phyloP scores from a whole-genome alignment of 2,797 vertebrate genomes.

The Galago senegalensis region DNA sequence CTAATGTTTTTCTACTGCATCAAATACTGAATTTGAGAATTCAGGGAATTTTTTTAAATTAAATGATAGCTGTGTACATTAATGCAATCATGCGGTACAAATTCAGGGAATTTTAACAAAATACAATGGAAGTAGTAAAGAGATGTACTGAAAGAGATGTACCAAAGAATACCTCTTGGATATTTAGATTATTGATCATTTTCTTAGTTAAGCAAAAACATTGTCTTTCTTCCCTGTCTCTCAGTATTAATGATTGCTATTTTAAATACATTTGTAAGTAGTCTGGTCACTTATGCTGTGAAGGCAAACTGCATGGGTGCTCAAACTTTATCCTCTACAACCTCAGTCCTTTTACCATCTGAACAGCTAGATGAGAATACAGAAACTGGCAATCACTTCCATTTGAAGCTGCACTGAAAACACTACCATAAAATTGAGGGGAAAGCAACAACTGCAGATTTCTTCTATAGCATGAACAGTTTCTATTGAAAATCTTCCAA shows the following conservation, averaged over 20 bases:
- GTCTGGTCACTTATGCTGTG: slow-evolving; percentile 14
- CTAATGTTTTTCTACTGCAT: neutral
- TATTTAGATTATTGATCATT: slow-evolving; percentile 61
- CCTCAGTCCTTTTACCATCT: slow-evolving; percentile 10
- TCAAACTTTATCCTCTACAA: slow-evolving; percentile 36
- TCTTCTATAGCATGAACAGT: neutral
- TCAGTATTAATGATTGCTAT: neutral
- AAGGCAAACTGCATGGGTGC: neutral
- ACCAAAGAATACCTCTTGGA: neutral
- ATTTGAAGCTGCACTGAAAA: slow-evolving; percentile 54
- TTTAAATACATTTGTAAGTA: slow-evolving; percentile 63
- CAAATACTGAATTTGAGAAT: slow-evolving; percentile 42
- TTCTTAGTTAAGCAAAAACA: slow-evolving; percentile 54
- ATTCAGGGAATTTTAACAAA: neutral
- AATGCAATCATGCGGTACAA: no score
- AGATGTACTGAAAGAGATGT: neutral
- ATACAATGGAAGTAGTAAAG: slow-evolving; percentile 19
- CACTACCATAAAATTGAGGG: neutral
- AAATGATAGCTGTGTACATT: no score
- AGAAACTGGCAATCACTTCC: slow-evolving; percentile 55
- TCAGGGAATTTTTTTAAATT: neutral
- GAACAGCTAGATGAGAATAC: slow-evolving; percentile 59
- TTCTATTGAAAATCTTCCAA: slow-evolving; percentile 55
- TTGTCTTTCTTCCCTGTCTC: slow-evolving; percentile 3
- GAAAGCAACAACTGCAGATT: slow-evolving; percentile 1